A percentile compares a stretch with the other conserved stretches of the same genome.
phyloP scores from a whole-genome alignment of 2,888 invertebrate species.

The Microctonus hyperodae region DNA sequence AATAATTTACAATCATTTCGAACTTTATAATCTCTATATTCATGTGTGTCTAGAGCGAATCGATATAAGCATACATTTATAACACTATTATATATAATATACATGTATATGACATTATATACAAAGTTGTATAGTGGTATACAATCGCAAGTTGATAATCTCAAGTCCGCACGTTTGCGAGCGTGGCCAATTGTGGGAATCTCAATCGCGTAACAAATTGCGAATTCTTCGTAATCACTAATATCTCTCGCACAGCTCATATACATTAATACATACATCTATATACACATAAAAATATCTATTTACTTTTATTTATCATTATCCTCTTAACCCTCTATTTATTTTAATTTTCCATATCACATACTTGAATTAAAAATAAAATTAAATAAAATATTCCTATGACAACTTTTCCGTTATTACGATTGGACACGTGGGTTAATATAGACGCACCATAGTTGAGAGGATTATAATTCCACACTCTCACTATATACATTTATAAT shows the following conservation, averaged over 20 bases:
- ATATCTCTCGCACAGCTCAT: neutral
- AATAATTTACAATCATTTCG: slow-evolving; percentile 20
- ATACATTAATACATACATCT: no score
- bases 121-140: slow-evolving; percentile 2
- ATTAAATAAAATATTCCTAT: neutral
- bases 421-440: slow-evolving; percentile 24
- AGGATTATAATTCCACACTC: slow-evolving; percentile 22
- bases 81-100: slow-evolving; percentile 1
- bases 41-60: slow-evolving; percentile 11
- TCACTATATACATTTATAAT: no score
- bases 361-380: neutral
- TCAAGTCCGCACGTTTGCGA: slow-evolving; percentile 14
- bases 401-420: slow-evolving; percentile 25
- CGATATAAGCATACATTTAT: slow-evolving; percentile 22
- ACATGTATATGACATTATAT: neutral
- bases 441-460: slow-evolving; percentile 15
- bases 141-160: slow-evolving; percentile 19
- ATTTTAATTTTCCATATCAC: neutral
- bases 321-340: neutral
- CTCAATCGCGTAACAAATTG: slow-evolving; percentile 31
- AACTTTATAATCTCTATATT: slow-evolving; percentile 9
- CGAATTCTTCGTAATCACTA: slow-evolving; percentile 12
- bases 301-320: neutral
- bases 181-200: slow-evolving; percentile 26
- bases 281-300: neutral